Evolutionary conservation across 2,888 invertebrate genomes (phyloP), one percentile per base, ranked within the genome.

Genomic region (Diplolepis rosae): DNA sequence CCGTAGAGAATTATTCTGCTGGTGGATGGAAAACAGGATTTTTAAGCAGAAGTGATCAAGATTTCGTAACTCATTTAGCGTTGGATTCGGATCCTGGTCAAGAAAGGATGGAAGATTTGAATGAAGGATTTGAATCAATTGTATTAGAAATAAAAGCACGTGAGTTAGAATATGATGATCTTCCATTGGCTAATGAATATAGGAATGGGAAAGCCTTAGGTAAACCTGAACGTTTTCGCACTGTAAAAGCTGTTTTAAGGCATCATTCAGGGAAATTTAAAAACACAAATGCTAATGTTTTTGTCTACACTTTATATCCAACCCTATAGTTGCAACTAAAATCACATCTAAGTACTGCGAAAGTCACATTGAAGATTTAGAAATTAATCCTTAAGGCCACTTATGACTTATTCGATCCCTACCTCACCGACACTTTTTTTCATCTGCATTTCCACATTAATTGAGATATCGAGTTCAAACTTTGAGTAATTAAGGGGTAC

Each of bases 221-320:
- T 0, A 13, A 9, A 0, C 45, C 77, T 1, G 0, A 27, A 1
- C 13, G 54, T 0, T 78, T 85, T 3, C 9, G 22, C 0, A 32
- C 56, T 0, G 50, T 85, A 0, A 72, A 72, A 0, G n/a, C 85
- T 0, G 79, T 86, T 0, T 65, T 85, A 0, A 56, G 83, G 1
- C 86, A 86, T 22, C 81, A 83, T 32, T 1, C 22, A 0, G 70
- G 69, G 0, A 24, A 74, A 27, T 7, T 72, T 0, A 48, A 68
- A 0, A 65, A 85, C 39, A 50, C 70, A 0, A 9, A 76, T 0
- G 80, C 80, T 0, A 77, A 84, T 9, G 80, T 85, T 0, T 84
- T 85, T 6, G 76, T 86, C 0, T 79, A 83, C 0, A 85, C 85
- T 0, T 77, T 84, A 50, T 85, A 83, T 73, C 85, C 85, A 0